phyloP scores from a whole-genome alignment of 2,113 vertebrate genomes.

The Trachemys scripta region DNA sequence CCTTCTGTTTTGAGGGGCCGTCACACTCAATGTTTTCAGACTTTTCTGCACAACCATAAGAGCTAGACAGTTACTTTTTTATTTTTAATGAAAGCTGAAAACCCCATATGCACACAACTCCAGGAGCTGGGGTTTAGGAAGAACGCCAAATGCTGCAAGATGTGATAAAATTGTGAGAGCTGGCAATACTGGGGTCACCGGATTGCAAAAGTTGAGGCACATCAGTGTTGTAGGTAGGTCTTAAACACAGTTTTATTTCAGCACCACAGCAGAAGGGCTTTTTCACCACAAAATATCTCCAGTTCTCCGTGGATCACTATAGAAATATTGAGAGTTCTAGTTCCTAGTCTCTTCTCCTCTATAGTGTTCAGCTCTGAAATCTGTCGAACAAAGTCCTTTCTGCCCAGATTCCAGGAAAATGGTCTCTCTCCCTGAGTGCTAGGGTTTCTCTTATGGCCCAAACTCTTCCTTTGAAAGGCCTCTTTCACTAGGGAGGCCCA shows the following conservation, averaged over 20 bases:
- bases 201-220: neutral
- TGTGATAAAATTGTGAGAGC: neutral
- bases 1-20: neutral
- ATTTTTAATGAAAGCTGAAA: neutral
- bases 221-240: neutral
- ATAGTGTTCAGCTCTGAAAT: neutral
- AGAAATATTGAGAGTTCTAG: neutral
- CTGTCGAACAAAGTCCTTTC: neutral
- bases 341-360: neutral
- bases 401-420: neutral
- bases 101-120: neutral
- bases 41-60: neutral
- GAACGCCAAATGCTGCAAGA: neutral
- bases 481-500: neutral
- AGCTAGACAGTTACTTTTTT: neutral
- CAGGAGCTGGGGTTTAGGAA: neutral
- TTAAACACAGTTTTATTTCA: neutral
- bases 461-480: neutral
- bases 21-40: neutral
- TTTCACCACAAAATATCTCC: neutral
- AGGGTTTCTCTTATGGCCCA: neutral
- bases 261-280: neutral
- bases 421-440: neutral
- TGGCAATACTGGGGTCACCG: fast-evolving
- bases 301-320: neutral